Percentiles rank a stretch among this genome's conserved stretches.
Evolutionary conservation across 2,888 invertebrate genomes (phyloP).

Genomic region (Acronicta leporina): DNA sequence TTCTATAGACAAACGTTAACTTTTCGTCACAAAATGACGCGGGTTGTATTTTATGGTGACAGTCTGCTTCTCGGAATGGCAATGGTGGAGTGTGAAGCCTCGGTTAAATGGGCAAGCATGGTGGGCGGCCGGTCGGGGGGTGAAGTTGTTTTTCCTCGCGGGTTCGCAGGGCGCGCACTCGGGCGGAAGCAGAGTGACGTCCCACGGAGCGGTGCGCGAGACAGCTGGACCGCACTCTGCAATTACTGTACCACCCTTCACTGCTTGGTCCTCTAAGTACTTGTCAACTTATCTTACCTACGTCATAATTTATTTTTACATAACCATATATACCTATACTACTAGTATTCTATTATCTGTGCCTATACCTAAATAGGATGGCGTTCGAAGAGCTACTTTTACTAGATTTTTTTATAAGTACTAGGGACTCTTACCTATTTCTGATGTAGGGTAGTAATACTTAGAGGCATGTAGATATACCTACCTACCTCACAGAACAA

Average conservation of each 20-base stretch:
- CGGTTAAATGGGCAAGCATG: slow-evolving; percentile 52
- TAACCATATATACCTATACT: too few relatives aligned
- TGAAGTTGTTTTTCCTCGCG: slow-evolving; percentile 60
- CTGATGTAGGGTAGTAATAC: too few relatives aligned
- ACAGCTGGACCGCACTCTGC: slow-evolving; percentile 63
- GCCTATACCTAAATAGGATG: slow-evolving; percentile 36
- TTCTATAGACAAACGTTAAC: neutral
- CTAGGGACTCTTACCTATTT: too few relatives aligned
- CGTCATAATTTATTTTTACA: slow-evolving; percentile 60
- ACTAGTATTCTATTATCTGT: too few relatives aligned
- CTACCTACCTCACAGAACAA: too few relatives aligned
- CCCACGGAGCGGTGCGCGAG: slow-evolving; percentile 67
- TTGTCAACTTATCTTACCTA: slow-evolving; percentile 63
- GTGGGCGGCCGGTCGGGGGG: slow-evolving; percentile 67
- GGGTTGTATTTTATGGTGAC: slow-evolving; percentile 36
- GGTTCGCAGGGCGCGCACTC: slow-evolving; percentile 58
- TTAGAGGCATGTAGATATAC: too few relatives aligned
- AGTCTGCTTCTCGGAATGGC: slow-evolving; percentile 54
- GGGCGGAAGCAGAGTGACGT: slow-evolving; percentile 62
- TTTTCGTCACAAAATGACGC: slow-evolving; percentile 9
- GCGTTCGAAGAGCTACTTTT: slow-evolving; percentile 17
- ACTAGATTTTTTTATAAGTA: too few relatives aligned
- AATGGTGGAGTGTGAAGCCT: slow-evolving; percentile 58
- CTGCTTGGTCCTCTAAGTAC: slow-evolving; percentile 32
- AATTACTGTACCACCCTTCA: slow-evolving; percentile 50